A percentile compares a stretch with the other conserved stretches of the same genome.
Evolutionary conservation across 2,797 vertebrate species (phyloP).

Genomic region (Oreochromis grahami): DNA sequence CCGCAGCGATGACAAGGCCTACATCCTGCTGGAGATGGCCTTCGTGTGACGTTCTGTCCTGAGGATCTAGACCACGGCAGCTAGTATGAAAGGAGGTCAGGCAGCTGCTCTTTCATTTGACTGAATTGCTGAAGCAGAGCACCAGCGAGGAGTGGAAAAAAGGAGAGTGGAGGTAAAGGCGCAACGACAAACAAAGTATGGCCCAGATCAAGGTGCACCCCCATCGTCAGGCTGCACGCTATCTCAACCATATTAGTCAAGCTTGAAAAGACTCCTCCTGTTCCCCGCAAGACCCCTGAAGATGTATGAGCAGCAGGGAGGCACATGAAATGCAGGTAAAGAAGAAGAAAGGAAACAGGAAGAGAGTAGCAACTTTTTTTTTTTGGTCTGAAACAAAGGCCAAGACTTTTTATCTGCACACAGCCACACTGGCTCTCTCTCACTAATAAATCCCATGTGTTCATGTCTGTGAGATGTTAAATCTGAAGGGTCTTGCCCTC

Average conservation of each 20-base stretch:
- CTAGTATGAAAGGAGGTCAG: constrained; percentile 37
- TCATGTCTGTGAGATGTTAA: constrained; percentile 67
- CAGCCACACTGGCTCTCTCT: constrained; percentile 21
- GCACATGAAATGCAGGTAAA: constrained; percentile 55
- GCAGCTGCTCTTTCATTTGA: constrained; percentile 62
- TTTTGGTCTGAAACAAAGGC: constrained; percentile 16
- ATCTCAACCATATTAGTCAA: constrained; percentile 69
- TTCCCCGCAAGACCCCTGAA: constrained; percentile 42
- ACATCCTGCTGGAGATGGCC: constrained; percentile 50
- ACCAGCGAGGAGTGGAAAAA: constrained; percentile 1
- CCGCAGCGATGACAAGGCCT: neutral
- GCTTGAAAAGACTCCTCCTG: constrained; percentile 51
- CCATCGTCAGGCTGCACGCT: constrained; percentile 56
- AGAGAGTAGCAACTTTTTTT: constrained; percentile 34
- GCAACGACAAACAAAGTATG: constrained; percentile 53
- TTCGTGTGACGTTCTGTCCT: neutral
- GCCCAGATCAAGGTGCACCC: constrained; percentile 65
- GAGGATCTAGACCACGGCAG: constrained; percentile 24
- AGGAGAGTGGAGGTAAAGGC: constrained; percentile 26
- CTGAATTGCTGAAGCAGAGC: constrained; percentile 34
- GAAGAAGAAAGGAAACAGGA: constrained; percentile 18
- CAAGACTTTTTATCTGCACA: constrained; percentile 22
- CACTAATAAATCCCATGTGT: constrained; percentile 70
- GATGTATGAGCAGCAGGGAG: constrained; percentile 55
- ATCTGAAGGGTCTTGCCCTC: constrained; percentile 54